These are phyloP conservation scores for Haplochromis burtoni DNA, from an alignment of 2,113 vertebrate genomes.

Conservation along the genomic window DNA sequence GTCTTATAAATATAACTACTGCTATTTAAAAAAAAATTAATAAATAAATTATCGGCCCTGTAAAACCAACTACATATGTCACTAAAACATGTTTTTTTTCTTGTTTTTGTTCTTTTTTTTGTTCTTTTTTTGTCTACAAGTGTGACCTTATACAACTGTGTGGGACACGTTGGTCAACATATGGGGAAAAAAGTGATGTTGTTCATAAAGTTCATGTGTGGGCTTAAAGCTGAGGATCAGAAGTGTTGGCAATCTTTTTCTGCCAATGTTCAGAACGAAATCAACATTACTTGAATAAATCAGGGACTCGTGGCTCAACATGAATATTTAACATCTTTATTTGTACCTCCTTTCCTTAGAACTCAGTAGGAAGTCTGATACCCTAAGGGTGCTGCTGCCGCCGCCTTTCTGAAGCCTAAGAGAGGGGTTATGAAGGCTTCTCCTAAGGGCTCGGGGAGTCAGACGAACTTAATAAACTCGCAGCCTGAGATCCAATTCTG, in stretches of 20 bases:
- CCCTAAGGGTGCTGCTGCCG: neutral
- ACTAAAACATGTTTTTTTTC: neutral
- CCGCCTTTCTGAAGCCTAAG: neutral
- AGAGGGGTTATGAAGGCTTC: neutral
- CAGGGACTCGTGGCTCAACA: neutral
- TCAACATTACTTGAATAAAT: slow-evolving; percentile 2
- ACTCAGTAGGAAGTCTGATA: neutral
- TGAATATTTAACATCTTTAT: neutral
- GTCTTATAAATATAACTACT: neutral
- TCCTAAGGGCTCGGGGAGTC: neutral
- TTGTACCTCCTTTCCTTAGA: neutral
- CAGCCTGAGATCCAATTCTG: neutral
- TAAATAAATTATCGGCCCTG: neutral
- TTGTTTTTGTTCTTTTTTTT: accelerated
- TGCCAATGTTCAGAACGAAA: neutral
- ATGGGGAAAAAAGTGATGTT: neutral
- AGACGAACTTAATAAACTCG: neutral
- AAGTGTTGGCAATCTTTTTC: neutral
- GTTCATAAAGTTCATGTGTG: slow-evolving; percentile 1
- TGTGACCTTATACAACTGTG: neutral
- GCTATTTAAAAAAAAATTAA: accelerated
- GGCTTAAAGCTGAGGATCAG: neutral
- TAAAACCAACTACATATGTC: neutral
- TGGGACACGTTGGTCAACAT: neutral
- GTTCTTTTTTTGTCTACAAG: neutral